Base-by-base conservation (phyloP, 2,888 invertebrate species). In the Sphaerophoria rueppellii region DNA sequence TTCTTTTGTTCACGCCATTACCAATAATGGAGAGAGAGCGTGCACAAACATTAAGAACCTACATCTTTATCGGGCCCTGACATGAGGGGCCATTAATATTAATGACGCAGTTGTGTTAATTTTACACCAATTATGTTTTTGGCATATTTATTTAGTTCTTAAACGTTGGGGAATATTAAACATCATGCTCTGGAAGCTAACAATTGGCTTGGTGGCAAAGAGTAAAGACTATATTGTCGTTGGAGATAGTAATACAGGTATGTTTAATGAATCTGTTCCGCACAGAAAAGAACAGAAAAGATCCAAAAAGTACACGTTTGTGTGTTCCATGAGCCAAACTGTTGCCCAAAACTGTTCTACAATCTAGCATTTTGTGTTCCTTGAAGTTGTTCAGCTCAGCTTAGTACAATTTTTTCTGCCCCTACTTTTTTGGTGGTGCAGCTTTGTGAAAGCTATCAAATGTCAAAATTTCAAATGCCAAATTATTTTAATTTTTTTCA, bases 61-160 rank as follows among this genome's bases (percentile, higher is more conserved):
- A 75, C 75, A 79, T 83, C 71, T 79, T 67, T 67, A 83, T 71
- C 80, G 71, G 83, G 70, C 80, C 80, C 73, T 83, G 83, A 79
- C 83, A 79, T 52, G 48, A 24, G 37, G 24, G 24, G 71, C 50
- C 76, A 76, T 63, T 52, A 55, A 67, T 43, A 43, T 7, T 61
- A 48, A 48, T 70, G 37, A 32, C 6, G 14, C 48, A 35, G 14
- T 74, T 24, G 71, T 69, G 74, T 70, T 63, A 65, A 67, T 50
- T 79, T 55, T 55, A 43, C 57, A 46, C 55, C 48, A 79, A 83
- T 83, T 83, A 75, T 65, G 7, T 55, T 4, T 37, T 57, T 14
- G 61, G 11, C 57, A 34, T 69, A 52, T 57, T 43, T 48, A 70
- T 65, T 78, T 82, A 46, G 43, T 65, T 40, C 67, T 40, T 67